phyloP scores from a whole-genome alignment of 2,113 vertebrate species.

The Tenebrosternarchus preto region DNA sequence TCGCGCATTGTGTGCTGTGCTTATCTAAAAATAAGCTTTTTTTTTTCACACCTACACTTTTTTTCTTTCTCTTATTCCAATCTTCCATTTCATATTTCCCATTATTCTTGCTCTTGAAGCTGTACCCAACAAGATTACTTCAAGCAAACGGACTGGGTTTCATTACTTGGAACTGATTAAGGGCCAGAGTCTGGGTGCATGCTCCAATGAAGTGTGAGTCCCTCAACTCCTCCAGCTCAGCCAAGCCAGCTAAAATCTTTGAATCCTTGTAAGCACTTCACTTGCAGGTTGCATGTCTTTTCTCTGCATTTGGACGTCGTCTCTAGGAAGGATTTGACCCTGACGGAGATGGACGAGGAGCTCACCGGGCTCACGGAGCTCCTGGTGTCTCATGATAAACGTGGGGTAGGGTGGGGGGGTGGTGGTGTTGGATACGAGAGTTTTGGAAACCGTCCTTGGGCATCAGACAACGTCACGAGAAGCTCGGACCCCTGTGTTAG shows the following conservation, averaged over 20 bases:
- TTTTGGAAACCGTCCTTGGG: background rate
- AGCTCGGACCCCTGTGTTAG: background rate
- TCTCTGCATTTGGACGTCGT: background rate
- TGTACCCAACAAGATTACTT: background rate
- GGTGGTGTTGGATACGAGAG: too few species aligned
- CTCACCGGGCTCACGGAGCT: constrained; percentile 28
- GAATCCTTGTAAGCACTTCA: background rate
- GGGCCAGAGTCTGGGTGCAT: too few species aligned
- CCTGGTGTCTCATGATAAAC: constrained; percentile 47
- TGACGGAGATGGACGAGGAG: background rate
- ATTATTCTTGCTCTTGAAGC: background rate
- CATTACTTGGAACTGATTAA: background rate
- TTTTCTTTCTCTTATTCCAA: constrained; percentile 26
- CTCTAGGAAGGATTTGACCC: background rate
- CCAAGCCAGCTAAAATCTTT: background rate
- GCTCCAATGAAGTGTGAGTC: too few species aligned
- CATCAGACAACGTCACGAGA: constrained; percentile 3
- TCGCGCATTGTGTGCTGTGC: constrained; percentile 1
- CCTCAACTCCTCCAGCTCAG: too few species aligned
- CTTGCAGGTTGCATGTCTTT: background rate
- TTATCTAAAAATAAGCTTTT: constrained; percentile 51
- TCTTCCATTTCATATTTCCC: constrained; percentile 5
- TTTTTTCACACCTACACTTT: constrained; percentile 42
- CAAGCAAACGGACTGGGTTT: background rate
- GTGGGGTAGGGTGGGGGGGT: background rate